Evolutionary conservation across 2,113 vertebrate species (phyloP).

Genomic region (Lepisosteus osseus): DNA sequence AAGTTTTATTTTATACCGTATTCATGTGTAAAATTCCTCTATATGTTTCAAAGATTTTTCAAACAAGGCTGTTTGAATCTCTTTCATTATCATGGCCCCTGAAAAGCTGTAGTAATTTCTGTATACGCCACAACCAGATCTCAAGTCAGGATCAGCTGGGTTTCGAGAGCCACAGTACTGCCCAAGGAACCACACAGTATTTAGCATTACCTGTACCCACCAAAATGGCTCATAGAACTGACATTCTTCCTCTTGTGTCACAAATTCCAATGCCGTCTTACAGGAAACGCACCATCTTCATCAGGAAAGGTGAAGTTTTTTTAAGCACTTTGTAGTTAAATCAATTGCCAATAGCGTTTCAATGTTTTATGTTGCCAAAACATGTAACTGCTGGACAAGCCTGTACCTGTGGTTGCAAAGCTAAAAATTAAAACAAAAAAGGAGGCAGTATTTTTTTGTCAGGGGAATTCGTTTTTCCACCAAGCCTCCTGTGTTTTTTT

Average conservation of each 20-base stretch:
- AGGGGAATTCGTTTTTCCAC: constrained; percentile 50
- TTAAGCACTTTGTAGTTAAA: constrained; percentile 93
- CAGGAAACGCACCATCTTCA: constrained; percentile 66
- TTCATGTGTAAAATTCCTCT: background rate
- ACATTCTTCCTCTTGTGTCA: background rate
- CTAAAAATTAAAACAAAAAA: constrained; percentile 11
- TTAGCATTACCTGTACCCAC: constrained; percentile 44
- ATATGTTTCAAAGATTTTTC: constrained; percentile 50
- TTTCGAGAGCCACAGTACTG: constrained; percentile 68
- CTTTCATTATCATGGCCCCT: constrained; percentile 8
- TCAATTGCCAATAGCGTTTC: constrained; percentile 83
- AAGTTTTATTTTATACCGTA: constrained; percentile 57
- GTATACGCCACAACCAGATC: constrained; percentile 53
- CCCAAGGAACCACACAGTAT: constrained; percentile 44
- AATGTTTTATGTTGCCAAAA: constrained; percentile 77
- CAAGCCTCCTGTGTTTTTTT: constrained; percentile 50
- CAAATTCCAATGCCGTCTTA: constrained; percentile 36
- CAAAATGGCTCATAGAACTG: background rate
- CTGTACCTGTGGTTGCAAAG: constrained; percentile 58
- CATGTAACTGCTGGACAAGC: constrained; percentile 55
- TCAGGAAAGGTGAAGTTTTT: constrained; percentile 60
- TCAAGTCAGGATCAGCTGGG: constrained; percentile 61
- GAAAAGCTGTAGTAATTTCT: constrained; percentile 17
- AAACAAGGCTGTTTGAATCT: constrained; percentile 23
- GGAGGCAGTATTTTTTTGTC: constrained; percentile 47